Evolutionary conservation across 2,113 vertebrate genomes (phyloP), one percentile per base, ranked within the genome.

Genomic region (Fukomys damarensis): DNA sequence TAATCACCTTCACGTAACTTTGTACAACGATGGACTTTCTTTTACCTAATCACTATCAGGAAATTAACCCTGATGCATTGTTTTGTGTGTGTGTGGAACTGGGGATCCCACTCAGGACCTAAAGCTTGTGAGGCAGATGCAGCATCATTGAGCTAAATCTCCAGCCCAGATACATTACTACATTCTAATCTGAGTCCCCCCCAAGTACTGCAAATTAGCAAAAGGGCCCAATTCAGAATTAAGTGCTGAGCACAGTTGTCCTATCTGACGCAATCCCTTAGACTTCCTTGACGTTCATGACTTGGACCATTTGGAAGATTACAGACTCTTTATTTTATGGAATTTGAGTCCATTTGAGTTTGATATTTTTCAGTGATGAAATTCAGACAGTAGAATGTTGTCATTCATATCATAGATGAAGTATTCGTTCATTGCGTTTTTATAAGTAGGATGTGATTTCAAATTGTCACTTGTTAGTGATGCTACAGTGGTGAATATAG

Each of bases 281-380:
- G 38, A 83, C 5, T 41, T 54, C 32, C 17, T 83, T 65, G 54
- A 56, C 26, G 61, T 91, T 89, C 1, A 26, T 70, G 79, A 68
- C 20, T 3, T 83, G 61, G 59, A 83, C 49, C 72, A 2, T 66
- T 95, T 89, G 76, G 54, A 87, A 86, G n/a, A 56, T 94, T 56
- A 65, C 26, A 52, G 32, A n/a, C 14, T 32, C 76, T 93, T 94
- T 90, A 35, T 89, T 90, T 89, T 86, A 41, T 79, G 56, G 49
- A 93, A 16, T 66, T 7, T 68, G n/a, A 68, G 30, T 79, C 72
- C 65, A 7, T 66, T 86, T 96, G 66, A 11, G 6, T 88, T 96
- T 80, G 7, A 14, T 89, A 82, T 81, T 82, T 96, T 6, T 76
- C 63, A 82, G 38, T 93, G 30, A 89, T 66, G 82, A 86, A 94